Conservation (phyloP, 2,113 vertebrate genomes). For the Pantherophis guttatus region DNA sequence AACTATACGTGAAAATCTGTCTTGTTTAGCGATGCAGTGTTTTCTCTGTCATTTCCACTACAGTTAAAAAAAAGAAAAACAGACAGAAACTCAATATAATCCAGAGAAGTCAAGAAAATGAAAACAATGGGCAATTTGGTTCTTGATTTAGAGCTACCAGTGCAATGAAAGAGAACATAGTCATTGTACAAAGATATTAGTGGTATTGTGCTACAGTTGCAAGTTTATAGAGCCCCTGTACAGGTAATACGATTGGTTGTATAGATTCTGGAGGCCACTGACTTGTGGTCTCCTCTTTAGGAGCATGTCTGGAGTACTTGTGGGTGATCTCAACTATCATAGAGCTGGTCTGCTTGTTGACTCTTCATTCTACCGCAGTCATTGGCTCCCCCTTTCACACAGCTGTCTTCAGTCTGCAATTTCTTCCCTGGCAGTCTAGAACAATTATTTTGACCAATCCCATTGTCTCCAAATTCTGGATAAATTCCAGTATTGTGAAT, state of each 20-base stretch:
- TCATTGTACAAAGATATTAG: not conserved
- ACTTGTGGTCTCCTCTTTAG: not conserved
- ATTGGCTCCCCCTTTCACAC: not conserved
- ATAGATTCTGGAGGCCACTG: not conserved
- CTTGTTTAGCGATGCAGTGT: not conserved
- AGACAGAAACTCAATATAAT: slow-evolving; percentile 3
- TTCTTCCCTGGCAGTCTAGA: not conserved
- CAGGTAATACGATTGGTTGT: not conserved
- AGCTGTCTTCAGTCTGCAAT: not conserved
- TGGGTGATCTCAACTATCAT: not conserved
- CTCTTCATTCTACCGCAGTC: not conserved
- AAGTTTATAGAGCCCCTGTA: not conserved
- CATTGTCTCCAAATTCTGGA: not conserved
- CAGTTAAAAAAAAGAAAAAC: not conserved
- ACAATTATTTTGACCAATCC: not conserved
- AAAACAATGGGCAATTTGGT: not conserved
- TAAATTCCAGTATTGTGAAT: not conserved
- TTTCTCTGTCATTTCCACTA: slow-evolving; percentile 7
- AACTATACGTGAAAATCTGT: not conserved
- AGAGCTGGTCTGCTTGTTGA: not conserved
- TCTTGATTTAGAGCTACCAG: not conserved
- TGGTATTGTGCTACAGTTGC: too few species aligned
- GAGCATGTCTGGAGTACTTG: not conserved
- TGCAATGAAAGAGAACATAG: not conserved
- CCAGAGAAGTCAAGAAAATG: not conserved